Percentiles rank a stretch among this genome's conserved stretches.
These are phyloP conservation scores for Nesospiza acunhae DNA, from an alignment of 2,113 vertebrate species.

Conservation along the genomic window DNA sequence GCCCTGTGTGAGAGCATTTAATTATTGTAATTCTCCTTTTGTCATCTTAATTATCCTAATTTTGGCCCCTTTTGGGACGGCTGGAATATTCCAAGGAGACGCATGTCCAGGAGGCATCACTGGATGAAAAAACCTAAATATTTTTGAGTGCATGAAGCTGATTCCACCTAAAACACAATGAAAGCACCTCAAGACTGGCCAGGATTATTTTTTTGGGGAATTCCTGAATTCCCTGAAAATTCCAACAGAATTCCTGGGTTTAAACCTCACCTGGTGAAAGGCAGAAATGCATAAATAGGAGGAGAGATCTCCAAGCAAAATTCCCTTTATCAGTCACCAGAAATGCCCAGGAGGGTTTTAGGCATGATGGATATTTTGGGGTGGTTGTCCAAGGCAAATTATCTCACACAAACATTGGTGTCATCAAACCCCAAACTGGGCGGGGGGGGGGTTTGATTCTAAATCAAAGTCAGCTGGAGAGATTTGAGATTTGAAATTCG, in stretches of 20 bases:
- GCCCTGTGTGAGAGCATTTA: background rate
- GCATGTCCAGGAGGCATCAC: rapidly evolving
- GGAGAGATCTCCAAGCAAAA: background rate
- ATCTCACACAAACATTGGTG: too few species aligned
- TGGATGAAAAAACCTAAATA: background rate
- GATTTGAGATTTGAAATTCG: background rate
- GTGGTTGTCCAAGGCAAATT: rapidly evolving
- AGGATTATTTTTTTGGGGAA: background rate
- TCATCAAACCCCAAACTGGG: background rate
- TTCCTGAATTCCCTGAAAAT: background rate
- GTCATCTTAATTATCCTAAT: background rate
- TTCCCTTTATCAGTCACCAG: background rate
- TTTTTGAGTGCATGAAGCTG: background rate
- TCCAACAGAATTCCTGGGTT: background rate
- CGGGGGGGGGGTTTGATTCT: background rate
- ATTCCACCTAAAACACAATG: background rate
- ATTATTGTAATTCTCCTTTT: background rate
- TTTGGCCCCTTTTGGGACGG: background rate
- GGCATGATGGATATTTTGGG: background rate
- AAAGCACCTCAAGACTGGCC: background rate
- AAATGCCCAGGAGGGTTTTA: background rate
- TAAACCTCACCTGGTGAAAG: background rate
- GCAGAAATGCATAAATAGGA: background rate
- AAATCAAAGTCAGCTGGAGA: background rate
- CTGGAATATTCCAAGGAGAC: background rate